phyloP scores from a whole-genome alignment of 2,113 vertebrate genomes.

The Australoheros scitulus region DNA sequence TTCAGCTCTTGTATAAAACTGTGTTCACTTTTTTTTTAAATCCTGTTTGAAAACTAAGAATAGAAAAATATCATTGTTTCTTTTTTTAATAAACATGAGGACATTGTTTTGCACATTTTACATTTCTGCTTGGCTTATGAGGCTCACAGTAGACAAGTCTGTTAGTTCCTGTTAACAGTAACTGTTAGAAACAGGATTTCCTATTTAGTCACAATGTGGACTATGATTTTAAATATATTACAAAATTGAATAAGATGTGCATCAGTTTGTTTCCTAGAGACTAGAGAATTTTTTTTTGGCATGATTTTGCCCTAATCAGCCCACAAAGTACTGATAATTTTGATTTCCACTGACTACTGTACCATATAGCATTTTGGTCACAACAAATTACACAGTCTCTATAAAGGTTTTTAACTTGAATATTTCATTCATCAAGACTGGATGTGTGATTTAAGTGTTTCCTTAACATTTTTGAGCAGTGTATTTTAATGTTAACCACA shows the following conservation, averaged over 20 bases:
- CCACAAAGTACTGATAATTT: neutral
- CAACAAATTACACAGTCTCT: neutral
- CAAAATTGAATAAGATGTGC: neutral
- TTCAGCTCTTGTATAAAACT: neutral
- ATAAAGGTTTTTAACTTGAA: neutral
- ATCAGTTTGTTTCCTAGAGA: neutral
- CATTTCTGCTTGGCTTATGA: neutral
- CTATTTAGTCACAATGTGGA: neutral
- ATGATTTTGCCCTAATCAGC: neutral
- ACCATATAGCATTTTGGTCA: neutral
- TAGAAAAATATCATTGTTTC: neutral
- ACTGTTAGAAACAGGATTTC: neutral
- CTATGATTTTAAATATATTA: neutral
- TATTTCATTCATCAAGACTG: neutral
- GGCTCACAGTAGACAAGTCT: neutral
- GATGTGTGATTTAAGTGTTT: neutral
- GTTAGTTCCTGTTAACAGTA: neutral
- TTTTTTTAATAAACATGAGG: neutral
- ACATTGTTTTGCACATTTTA: constrained; percentile 1
- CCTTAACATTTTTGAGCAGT: neutral
- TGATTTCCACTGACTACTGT: neutral
- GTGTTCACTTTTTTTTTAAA: neutral
- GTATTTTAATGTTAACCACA: neutral
- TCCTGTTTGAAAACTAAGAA: neutral
- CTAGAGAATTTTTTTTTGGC: neutral